phyloP scores from a whole-genome alignment of 2,888 invertebrate genomes.

The Lepidochitona cinerea region DNA sequence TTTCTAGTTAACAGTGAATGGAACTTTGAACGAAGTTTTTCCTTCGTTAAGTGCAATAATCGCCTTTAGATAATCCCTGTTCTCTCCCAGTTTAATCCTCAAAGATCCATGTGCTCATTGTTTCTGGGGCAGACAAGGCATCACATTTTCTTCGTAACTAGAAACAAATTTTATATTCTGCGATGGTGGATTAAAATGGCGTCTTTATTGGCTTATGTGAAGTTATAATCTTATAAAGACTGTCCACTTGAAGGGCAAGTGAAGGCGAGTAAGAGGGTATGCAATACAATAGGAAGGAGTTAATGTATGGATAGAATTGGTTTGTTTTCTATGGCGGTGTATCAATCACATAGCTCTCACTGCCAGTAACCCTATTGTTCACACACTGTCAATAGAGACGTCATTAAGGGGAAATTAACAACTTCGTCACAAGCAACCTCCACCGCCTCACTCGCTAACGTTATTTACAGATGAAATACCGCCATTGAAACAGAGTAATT shows the following conservation, averaged over 20 bases:
- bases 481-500: background rate
- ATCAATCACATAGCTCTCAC: background rate
- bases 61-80: background rate
- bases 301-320: background rate
- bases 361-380: background rate
- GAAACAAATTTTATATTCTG: background rate
- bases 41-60: background rate
- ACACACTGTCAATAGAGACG: background rate
- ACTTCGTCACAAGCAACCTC: background rate
- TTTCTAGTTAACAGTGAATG: background rate
- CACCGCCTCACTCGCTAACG: background rate
- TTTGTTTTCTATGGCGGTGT: background rate
- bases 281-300: background rate
- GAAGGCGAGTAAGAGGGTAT: background rate
- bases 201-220: conserved; percentile 1
- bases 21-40: background rate
- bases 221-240: background rate
- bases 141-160: background rate
- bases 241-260: background rate
- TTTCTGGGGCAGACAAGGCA: background rate
- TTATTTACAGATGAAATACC: conserved; percentile 5
- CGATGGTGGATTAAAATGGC: background rate
- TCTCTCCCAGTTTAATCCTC: background rate
- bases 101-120: background rate
- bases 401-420: conserved; percentile 7